Evolutionary conservation across 2,797 vertebrate species (phyloP).

Genomic region (Harpagifer antarcticus): DNA sequence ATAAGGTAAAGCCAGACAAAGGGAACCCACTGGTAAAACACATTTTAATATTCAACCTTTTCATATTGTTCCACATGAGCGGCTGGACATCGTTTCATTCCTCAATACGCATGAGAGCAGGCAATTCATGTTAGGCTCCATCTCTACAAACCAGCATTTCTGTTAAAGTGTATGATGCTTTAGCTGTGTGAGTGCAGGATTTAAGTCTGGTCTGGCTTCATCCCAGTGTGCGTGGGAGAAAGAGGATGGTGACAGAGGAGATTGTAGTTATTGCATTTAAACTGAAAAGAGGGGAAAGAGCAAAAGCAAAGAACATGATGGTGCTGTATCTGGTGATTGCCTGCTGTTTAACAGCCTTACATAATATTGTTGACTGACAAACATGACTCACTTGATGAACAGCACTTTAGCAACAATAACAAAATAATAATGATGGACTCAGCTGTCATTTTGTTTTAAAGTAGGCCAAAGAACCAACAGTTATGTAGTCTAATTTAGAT

Average conservation of each 20-base stretch:
- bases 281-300: conserved; percentile 46
- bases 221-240: conserved; percentile 46
- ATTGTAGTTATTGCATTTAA: conserved; percentile 56
- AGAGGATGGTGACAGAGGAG: conserved; percentile 48
- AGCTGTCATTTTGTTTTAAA: conserved; percentile 12
- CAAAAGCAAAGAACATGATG: conserved; percentile 52
- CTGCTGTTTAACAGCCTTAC: conserved; percentile 62
- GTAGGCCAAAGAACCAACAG: neutral
- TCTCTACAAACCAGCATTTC: conserved; percentile 1
- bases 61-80: conserved; percentile 21
- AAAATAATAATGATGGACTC: conserved; percentile 8
- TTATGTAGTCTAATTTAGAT: neutral
- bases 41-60: conserved; percentile 38
- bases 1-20: conserved; percentile 20
- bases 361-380: conserved; percentile 58
- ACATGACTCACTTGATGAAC: conserved; percentile 34
- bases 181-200: conserved; percentile 28
- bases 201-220: conserved; percentile 30
- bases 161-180: conserved; percentile 22
- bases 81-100: conserved; percentile 26
- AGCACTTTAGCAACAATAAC: conserved; percentile 19
- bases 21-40: conserved; percentile 11
- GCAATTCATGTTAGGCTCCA: conserved; percentile 6
- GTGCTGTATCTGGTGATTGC: conserved; percentile 59
- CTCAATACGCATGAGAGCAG: conserved; percentile 1